phyloP scores from a whole-genome alignment of 2,797 vertebrate species.

The Malurus splendens region DNA sequence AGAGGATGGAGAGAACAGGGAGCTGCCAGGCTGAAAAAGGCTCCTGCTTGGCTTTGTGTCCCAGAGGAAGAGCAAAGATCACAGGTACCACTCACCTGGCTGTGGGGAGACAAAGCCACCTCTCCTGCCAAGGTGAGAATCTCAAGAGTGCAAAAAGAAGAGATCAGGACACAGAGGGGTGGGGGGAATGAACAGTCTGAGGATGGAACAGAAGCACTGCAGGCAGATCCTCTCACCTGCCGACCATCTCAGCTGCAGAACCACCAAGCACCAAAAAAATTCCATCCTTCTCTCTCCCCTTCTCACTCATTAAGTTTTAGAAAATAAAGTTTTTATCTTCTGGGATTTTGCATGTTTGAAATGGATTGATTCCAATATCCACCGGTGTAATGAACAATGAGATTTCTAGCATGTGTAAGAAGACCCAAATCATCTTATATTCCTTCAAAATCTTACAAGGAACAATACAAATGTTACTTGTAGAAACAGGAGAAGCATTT shows the following conservation, averaged over 20 bases:
- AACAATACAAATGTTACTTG: background rate
- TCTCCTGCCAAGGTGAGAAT: background rate
- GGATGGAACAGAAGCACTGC: background rate
- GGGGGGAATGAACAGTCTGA: background rate
- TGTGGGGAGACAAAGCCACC: background rate
- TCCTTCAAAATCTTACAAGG: background rate
- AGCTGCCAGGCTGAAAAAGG: background rate
- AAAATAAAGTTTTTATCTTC: background rate
- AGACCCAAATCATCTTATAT: background rate
- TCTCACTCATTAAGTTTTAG: background rate
- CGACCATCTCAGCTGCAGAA: background rate
- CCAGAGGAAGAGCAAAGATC: background rate
- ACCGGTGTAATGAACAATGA: background rate
- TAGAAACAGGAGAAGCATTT: background rate
- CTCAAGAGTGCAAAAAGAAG: background rate
- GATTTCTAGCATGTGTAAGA: background rate
- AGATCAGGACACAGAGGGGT: background rate
- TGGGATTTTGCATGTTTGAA: background rate
- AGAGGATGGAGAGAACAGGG: background rate
- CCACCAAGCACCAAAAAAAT: background rate
- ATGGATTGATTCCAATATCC: background rate
- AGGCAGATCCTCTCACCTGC: background rate
- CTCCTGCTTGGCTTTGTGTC: background rate
- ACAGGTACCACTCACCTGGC: background rate
- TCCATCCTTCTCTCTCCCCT: background rate